Evolutionary conservation across 2,113 vertebrate species (phyloP), one percentile per base, ranked within the genome.

Genomic region (Passer domesticus): DNA sequence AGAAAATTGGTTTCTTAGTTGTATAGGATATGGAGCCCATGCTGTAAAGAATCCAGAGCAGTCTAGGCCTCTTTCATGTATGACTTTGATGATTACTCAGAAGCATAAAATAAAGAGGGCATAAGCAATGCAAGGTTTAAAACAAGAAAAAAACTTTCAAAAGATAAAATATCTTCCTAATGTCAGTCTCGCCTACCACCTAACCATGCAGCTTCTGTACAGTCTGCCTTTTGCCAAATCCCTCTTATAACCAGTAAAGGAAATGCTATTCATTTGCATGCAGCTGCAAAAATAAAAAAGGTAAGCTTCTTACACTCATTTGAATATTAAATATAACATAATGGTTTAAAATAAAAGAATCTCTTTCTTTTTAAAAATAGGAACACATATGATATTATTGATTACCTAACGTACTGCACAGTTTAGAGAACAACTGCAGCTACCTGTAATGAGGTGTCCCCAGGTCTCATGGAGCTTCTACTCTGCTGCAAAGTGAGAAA

Each of bases 241-340:
- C 49, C 44, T 41, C 60, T 83, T 46, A 53, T 15, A 84, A 46
- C 3, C 6, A 41, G 13, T 39, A 60, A 79, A 73, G 49, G 49
- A 95, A 87, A 95, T 73, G 49, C 31, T 58, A 27, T 43, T 79
- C 58, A 87, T 94, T 92, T 95, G 77, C 81, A 91, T 50, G 43
- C 78, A 95, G 91, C 87, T 91, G 87, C 67, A 73, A 82, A 91
- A 95, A 82, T 84, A 79, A 84, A 69, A 72, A 77, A 81, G 46
- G 49, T 72, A 89, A 95, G 91, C 84, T 60, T 83, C 89, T 93
- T 78, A 84, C 13, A 50, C 62, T 83, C 35, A 66, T 90, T 83
- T 95, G 58, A 91, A 92, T 78, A 46, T 21, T 23, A 92, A 89
- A 56, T 58, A 59, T 55, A 92, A 5, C 41, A 58, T 62, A 64